Evolutionary conservation across 1,140 invertebrate genomes (phyloP).

Genomic region (Drosophila seguyi): DNA sequence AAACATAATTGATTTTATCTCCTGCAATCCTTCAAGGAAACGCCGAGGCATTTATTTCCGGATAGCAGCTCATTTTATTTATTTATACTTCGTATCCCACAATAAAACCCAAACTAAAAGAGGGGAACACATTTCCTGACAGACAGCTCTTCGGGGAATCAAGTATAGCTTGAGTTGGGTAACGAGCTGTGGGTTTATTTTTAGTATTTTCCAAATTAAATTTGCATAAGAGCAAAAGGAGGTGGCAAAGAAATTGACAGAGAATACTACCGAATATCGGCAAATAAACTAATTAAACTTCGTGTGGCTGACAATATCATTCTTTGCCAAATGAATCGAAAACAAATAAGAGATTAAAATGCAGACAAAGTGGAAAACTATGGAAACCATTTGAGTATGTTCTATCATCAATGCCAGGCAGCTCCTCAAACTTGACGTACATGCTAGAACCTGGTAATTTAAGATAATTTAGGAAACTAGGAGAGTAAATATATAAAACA

Average conservation of each 20-base stretch:
- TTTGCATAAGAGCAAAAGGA: slow-evolving; percentile 16
- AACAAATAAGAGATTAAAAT: slow-evolving; percentile 57
- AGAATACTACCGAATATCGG: neutral
- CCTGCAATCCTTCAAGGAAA: slow-evolving; percentile 11
- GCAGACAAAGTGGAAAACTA: neutral
- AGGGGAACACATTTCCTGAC: neutral
- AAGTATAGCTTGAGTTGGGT: neutral
- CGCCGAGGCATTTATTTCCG: slow-evolving; percentile 28
- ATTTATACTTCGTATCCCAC: neutral
- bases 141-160: slow-evolving; percentile 3
- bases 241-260: neutral
- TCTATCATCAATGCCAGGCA: slow-evolving; percentile 14
- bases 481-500: neutral
- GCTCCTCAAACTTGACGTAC: slow-evolving; percentile 1
- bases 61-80: slow-evolving; percentile 15
- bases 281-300: slow-evolving; percentile 54
- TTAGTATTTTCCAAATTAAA: slow-evolving; percentile 25
- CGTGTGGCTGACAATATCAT: slow-evolving; percentile 13
- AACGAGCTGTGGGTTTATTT: slow-evolving; percentile 7
- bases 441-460: neutral
- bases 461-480: neutral
- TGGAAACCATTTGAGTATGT: slow-evolving; percentile 24
- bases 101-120: neutral
- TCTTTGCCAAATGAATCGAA: slow-evolving; percentile 36
- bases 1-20: slow-evolving; percentile 41